Percentiles rank a stretch among this genome's conserved stretches.
Evolutionary conservation across 2,113 vertebrate species (phyloP).

Genomic region (Empidonax alnorum): DNA sequence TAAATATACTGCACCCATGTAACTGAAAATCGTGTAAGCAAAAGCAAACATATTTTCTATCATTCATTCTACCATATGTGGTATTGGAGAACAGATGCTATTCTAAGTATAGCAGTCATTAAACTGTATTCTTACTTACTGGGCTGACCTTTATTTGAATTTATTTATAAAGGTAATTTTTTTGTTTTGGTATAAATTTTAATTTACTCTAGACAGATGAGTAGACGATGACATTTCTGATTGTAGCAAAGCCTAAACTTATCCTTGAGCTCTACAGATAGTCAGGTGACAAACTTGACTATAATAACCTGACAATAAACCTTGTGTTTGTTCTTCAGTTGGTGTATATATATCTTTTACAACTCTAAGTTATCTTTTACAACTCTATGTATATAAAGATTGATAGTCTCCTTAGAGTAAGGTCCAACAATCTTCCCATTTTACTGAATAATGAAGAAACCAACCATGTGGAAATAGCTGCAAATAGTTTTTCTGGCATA

Average conservation of each 20-base stretch:
- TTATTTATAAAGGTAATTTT: neutral
- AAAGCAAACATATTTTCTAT: neutral
- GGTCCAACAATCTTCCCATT: neutral
- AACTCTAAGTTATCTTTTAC: neutral
- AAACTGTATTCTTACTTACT: neutral
- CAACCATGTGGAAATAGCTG: neutral
- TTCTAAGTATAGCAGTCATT: slow-evolving; percentile 17
- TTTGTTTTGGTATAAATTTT: neutral
- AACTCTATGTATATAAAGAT: neutral
- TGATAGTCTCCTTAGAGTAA: neutral
- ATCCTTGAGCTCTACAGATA: neutral
- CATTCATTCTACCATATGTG: neutral
- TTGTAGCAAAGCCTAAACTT: neutral
- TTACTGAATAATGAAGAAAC: neutral
- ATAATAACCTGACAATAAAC: neutral
- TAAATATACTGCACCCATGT: neutral
- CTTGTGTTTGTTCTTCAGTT: neutral
- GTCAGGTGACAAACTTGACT: neutral
- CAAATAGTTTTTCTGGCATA: neutral
- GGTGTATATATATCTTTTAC: neutral
- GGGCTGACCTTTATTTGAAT: slow-evolving; percentile 29
- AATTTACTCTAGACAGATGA: neutral
- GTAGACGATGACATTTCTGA: neutral
- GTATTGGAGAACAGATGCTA: slow-evolving; percentile 4
- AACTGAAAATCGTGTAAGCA: neutral